Evolutionary conservation across 2,113 vertebrate species (phyloP).

Genomic region (Rafetus swinhoei): DNA sequence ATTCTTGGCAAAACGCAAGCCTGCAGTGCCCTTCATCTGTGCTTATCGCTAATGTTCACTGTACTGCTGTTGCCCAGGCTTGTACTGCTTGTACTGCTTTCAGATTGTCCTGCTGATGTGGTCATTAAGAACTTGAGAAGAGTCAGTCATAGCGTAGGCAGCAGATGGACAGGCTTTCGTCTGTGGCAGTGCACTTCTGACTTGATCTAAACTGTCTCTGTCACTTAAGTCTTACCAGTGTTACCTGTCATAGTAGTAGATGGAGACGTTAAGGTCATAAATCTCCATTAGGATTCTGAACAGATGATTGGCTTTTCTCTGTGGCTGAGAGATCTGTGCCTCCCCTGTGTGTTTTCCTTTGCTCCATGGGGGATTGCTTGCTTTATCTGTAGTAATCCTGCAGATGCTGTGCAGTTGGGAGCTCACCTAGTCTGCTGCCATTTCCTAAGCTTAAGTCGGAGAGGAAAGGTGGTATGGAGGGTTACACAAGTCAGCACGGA

Average conservation of each 20-base stretch:
- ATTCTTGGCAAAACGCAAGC: accelerated
- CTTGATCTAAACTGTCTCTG: neutral
- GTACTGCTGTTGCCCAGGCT: neutral
- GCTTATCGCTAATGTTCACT: accelerated
- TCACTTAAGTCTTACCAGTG: neutral
- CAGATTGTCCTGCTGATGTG: neutral
- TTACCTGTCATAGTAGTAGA: neutral
- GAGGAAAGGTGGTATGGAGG: neutral
- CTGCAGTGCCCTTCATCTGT: neutral
- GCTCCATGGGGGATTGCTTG: neutral
- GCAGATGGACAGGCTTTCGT: accelerated
- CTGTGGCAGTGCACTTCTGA: neutral
- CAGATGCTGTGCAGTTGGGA: neutral
- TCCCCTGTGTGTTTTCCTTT: neutral
- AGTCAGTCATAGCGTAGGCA: neutral
- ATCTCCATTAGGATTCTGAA: neutral
- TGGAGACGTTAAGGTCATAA: neutral
- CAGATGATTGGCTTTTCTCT: accelerated
- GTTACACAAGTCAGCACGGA: neutral
- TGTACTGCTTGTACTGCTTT: neutral
- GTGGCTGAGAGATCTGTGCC: neutral
- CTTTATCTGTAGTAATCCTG: neutral
- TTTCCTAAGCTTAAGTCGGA: neutral
- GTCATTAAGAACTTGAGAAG: neutral
- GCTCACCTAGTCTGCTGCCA: neutral